phyloP scores from a whole-genome alignment of 2,797 vertebrate genomes.

The Cuniculus paca region DNA sequence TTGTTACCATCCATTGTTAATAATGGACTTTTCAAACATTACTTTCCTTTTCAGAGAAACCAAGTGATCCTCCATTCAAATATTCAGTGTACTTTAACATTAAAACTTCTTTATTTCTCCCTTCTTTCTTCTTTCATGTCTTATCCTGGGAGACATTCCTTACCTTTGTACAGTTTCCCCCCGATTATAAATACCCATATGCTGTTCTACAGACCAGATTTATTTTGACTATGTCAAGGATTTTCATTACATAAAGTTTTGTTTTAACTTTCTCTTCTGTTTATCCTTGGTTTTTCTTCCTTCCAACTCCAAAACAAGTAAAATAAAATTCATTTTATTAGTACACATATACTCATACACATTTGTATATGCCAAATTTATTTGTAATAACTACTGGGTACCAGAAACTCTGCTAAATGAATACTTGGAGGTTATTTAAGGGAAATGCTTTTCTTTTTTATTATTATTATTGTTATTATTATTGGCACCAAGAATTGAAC shows the following conservation, averaged over 20 bases:
- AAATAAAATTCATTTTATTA: neutral
- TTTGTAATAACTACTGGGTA: neutral
- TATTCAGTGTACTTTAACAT: slow-evolving; percentile 24
- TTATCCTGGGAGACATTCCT: neutral
- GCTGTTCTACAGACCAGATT: neutral
- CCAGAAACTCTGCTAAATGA: neutral
- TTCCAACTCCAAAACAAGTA: neutral
- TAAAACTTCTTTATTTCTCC: neutral
- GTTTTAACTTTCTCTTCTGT: neutral
- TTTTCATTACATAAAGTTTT: neutral
- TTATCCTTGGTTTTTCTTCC: neutral
- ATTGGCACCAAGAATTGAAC: too few relatives aligned
- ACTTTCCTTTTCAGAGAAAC: neutral
- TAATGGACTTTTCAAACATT: neutral
- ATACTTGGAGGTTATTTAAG: neutral
- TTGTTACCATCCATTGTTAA: neutral
- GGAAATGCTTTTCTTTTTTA: too few relatives aligned
- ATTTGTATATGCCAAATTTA: neutral
- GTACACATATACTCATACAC: neutral
- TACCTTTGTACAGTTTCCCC: neutral
- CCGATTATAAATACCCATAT: neutral
- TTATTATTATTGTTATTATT: too few relatives aligned
- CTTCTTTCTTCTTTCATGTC: neutral
- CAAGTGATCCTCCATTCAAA: neutral
- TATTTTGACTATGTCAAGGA: neutral